Percentiles rank a stretch among this genome's conserved stretches.
These are phyloP conservation scores for Drosophila nasuta DNA, from an alignment of 1,140 invertebrate genomes.

Conservation along the genomic window DNA sequence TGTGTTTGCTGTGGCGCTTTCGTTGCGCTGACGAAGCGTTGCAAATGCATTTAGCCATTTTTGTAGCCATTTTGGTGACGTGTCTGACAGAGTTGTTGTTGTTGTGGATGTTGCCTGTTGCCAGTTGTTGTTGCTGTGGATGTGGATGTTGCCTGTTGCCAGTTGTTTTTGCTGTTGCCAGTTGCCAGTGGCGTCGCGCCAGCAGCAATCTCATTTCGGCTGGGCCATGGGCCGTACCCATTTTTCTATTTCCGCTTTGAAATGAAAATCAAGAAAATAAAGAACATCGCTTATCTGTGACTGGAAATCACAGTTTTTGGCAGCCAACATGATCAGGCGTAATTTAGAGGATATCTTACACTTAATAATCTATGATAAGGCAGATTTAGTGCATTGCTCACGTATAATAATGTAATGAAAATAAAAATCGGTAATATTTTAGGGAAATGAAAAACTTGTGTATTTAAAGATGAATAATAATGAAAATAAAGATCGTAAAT, in stretches of 20 bases:
- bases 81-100: conserved; percentile 49
- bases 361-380: conserved; percentile 17
- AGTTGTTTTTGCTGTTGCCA: neutral
- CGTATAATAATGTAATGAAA: neutral
- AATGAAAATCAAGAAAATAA: conserved; percentile 21
- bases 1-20: conserved; percentile 29
- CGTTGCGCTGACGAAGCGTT: conserved; percentile 51
- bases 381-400: neutral
- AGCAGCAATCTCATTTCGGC: conserved; percentile 38
- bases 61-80: conserved; percentile 63
- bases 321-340: conserved; percentile 27
- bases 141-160: conserved; percentile 19
- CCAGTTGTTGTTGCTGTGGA: neutral
- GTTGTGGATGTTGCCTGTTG: conserved; percentile 26
- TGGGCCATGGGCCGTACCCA: conserved; percentile 61
- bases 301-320: conserved; percentile 54
- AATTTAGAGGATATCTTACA: conserved; percentile 5
- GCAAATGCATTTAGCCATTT: conserved; percentile 74
- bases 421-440: neutral
- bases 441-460: no score
- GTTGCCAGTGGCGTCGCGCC: conserved; percentile 48
- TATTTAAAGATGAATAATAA: no score
- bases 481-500: no score
- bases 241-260: conserved; percentile 73
- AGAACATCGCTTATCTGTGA: conserved; percentile 48